Evolutionary conservation across 2,888 invertebrate species (phyloP), one percentile per base, ranked within the genome.

Genomic region (Agrotis ipsilon): DNA sequence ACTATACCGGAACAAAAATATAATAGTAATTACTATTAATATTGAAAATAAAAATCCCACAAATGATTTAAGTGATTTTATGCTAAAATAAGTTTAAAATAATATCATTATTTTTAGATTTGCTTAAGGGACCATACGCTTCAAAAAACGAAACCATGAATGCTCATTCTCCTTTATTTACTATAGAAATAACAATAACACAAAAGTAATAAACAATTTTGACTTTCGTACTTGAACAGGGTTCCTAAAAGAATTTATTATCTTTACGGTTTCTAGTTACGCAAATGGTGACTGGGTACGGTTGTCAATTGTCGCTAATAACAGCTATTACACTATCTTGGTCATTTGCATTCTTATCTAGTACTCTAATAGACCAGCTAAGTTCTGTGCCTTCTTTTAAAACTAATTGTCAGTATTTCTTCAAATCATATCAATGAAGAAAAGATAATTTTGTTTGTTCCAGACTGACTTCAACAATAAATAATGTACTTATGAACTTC

Each of bases 291-390:
- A 66, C 65, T 65, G 54, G 63, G 55, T 61, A 68, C 57, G n/a
- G 45, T 68, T 54, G 61, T 55, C 52, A 61, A 69, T 57, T 21
- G 59, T 13, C 19, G 52, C n/a, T 70, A 70, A 79, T 80, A 68
- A 62, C 74, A 48, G 60, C 54, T 72, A 68, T 73, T 73, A 68
- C 21, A 62, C 58, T 64, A 79, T 72, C 72, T 58, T 27, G 59
- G 58, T 43, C 19, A 78, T 81, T 78, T 65, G 58, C 58, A 70
- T 78, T 39, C 27, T 81, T 78, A 81, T 81, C 71, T 58, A 62
- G 21, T 27, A 32, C 32, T n/a, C 32, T 62, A 49, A 48, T 65
- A 77, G 61, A 54, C 68, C 21, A 60, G 27, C 48, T 45, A 46
- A 78, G 49, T 68, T 19, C 14, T 19, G 45, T 68, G 43, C 58